Percentiles rank a stretch among this genome's conserved stretches.
Evolutionary conservation across 2,113 vertebrate genomes (phyloP).

Genomic region (Zeus faber): DNA sequence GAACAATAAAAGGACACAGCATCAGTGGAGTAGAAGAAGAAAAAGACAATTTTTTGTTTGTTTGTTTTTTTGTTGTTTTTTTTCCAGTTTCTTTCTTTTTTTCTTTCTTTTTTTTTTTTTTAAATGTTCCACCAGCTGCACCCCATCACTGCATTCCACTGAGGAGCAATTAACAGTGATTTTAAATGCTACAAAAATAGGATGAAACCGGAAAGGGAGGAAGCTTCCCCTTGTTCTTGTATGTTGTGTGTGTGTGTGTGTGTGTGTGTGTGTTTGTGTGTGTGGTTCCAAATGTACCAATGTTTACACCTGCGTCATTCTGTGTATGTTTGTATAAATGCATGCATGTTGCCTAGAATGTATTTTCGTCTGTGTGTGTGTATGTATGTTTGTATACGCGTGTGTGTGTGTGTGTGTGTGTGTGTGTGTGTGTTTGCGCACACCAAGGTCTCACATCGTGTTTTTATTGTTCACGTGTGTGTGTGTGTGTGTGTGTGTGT

Average conservation of each 20-base stretch:
- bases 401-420: slow-evolving; percentile 51
- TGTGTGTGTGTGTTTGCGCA: too few species aligned
- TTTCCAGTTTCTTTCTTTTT: background rate
- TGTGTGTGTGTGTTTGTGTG: slow-evolving; percentile 24
- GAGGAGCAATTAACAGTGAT: slow-evolving; percentile 74
- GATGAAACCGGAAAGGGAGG: slow-evolving; percentile 68
- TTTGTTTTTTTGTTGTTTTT: slow-evolving; percentile 14
- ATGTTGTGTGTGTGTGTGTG: slow-evolving; percentile 21
- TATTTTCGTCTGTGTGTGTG: slow-evolving; percentile 15
- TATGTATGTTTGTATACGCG: slow-evolving; percentile 23
- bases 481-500: slow-evolving; percentile 32
- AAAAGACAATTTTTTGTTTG: slow-evolving; percentile 47
- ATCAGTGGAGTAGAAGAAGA: slow-evolving; percentile 68
- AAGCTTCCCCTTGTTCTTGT: slow-evolving; percentile 58
- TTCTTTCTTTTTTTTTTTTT: slow-evolving; percentile 33
- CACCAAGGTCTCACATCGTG: too few species aligned
- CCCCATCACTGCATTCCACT: slow-evolving; percentile 67
- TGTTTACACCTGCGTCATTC: slow-evolving; percentile 48
- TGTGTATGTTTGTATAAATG: too few species aligned
- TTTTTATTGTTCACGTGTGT: too few species aligned
- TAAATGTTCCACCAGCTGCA: slow-evolving; percentile 67
- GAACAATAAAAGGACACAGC: slow-evolving; percentile 52
- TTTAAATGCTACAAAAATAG: slow-evolving; percentile 83
- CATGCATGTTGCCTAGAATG: too few species aligned
- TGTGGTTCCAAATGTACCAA: too few species aligned